Conservation (phyloP, 2,113 vertebrate genomes). For the Pavo muticus region DNA sequence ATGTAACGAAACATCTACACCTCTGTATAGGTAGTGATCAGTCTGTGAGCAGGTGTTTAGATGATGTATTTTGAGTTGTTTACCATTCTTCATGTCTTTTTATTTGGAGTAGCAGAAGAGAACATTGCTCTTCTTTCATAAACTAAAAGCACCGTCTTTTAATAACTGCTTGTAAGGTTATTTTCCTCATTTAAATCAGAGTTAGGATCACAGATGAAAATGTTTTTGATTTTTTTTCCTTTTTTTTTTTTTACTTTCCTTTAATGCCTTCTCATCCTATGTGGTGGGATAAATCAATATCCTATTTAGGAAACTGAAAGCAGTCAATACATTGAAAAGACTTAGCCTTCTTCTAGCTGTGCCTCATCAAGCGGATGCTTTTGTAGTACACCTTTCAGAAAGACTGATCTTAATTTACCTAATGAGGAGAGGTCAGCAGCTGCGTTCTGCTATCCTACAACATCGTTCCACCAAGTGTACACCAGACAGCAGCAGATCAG, state of each 20-base stretch:
- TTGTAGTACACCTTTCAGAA: neutral
- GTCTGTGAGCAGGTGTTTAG: neutral
- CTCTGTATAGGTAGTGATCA: neutral
- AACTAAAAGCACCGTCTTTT: conserved; percentile 3
- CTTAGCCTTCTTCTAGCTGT: neutral
- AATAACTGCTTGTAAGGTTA: conserved; percentile 2
- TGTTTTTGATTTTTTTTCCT: neutral
- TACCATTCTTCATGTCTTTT: conserved; percentile 25
- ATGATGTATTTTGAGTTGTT: neutral
- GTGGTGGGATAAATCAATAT: conserved; percentile 43
- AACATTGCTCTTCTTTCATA: conserved; percentile 42
- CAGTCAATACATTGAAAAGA: conserved; percentile 38
- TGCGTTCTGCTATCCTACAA: neutral
- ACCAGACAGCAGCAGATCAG: neutral
- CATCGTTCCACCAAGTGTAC: neutral
- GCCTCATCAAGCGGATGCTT: neutral
- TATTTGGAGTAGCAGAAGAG: conserved; percentile 1
- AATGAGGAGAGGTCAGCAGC: neutral
- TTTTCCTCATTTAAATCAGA: conserved; percentile 33
- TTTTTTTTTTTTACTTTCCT: neutral
- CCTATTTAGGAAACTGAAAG: conserved; percentile 51
- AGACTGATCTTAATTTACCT: neutral
- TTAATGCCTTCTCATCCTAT: conserved; percentile 26
- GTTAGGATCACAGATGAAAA: conserved; percentile 30
- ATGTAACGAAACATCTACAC: neutral